These are phyloP conservation scores for Lepeophtheirus nordmannii DNA, from an alignment of 2,888 invertebrate species.

Conservation along the genomic window DNA sequence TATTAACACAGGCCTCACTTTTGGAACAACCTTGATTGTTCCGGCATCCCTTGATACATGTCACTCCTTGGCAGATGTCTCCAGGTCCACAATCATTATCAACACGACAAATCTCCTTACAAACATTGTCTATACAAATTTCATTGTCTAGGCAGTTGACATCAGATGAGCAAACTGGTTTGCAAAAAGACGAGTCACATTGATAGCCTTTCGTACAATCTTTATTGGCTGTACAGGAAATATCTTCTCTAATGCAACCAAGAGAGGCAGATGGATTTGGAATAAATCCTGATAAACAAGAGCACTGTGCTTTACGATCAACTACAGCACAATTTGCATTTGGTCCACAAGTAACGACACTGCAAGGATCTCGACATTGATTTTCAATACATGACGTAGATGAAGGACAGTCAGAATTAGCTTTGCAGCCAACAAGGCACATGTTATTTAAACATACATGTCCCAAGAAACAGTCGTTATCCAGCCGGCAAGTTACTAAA, in stretches of 20 bases:
- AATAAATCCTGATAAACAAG: constrained; percentile 58
- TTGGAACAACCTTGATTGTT: constrained; percentile 58
- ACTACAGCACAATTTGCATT: constrained; percentile 52
- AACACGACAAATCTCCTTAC: constrained; percentile 63
- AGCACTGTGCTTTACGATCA: constrained; percentile 33
- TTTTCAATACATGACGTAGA: constrained; percentile 43
- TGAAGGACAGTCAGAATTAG: constrained; percentile 30
- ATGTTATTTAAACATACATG: constrained; percentile 69
- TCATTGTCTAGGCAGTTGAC: constrained; percentile 65
- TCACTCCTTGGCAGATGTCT: constrained; percentile 66
- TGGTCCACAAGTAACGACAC: constrained; percentile 51
- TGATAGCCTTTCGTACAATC: constrained; percentile 41
- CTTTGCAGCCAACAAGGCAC: constrained; percentile 26
- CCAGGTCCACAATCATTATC: constrained; percentile 64
- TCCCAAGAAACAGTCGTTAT: constrained; percentile 79
- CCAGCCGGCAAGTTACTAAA: constrained; percentile 67
- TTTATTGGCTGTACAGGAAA: constrained; percentile 59
- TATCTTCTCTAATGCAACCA: constrained; percentile 66
- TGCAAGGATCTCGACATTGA: constrained; percentile 55
- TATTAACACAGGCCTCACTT: constrained; percentile 55
- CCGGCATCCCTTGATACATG: constrained; percentile 64
- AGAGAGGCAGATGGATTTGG: constrained; percentile 68
- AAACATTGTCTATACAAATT: constrained; percentile 55
- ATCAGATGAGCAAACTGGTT: constrained; percentile 59
- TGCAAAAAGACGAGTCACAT: constrained; percentile 54